Evolutionary conservation across 2,888 invertebrate species (phyloP), one percentile per base, ranked within the genome.

Genomic region (Nemapogon koenigi): DNA sequence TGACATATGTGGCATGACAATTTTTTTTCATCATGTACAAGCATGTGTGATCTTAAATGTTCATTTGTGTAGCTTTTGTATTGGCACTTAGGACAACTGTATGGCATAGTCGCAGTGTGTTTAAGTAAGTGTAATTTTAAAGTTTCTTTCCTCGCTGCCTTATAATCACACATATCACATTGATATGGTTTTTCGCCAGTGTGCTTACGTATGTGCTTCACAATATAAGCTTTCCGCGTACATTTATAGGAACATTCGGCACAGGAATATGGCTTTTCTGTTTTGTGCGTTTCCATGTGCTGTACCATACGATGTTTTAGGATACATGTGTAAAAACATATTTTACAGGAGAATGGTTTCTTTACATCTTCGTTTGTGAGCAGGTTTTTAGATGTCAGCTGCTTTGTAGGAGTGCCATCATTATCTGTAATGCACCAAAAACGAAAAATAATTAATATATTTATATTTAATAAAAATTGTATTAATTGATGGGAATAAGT

Each of bases 31-130:
- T 18, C 19, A 19, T 35, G 35, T 15, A 2, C 18, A 3, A 25
- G 39, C 1, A 28, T 16, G 17, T 41, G 41, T 4, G 13, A 32
- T 22, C 32, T 41, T 14, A 41, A 37, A n/a, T 25, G 10, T 28
- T 22, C 16, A 3, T 31, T 30, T 16, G 19, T 16, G 15, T 15
- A 13, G 4, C 35, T 38, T n/a, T 22, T 3, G 11, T 22, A 36
- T 13, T 4, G n/a, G 15, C 41, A 41, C 4, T 28, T n/a, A 19
- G 36, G 17, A 36, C 41, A 41, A 6, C 15, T 3, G 28, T 8
- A 39, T 1, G 41, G 41, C 32, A 37, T 41, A n/a, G 27, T 28
- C 13, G 32, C 39, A 13, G 36, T 41, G 11, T 41, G 41, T 28
- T 13, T 29, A 3, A 19, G 18, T n/a, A 26, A 13, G 17, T 41